A percentile compares a stretch with the other conserved stretches of the same genome.
These are phyloP conservation scores for Aelia acuminata DNA, from an alignment of 2,888 invertebrate genomes.

Conservation along the genomic window DNA sequence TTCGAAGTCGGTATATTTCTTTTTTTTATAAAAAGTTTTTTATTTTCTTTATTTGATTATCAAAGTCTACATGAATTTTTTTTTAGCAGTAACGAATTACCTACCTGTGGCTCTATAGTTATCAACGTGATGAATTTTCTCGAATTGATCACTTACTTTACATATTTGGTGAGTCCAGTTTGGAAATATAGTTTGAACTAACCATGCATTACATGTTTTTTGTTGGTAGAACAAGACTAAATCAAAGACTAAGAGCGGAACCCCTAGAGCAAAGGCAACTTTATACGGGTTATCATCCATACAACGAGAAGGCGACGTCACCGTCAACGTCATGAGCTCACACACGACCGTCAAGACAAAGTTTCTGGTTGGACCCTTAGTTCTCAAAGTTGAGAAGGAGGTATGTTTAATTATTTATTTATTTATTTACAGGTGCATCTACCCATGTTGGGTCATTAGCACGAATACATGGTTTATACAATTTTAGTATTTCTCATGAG, in stretches of 20 bases:
- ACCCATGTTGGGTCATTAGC: too few relatives aligned
- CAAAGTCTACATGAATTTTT: not conserved
- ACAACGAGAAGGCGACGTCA: conserved; percentile 84
- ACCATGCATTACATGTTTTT: not conserved
- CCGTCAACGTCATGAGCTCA: conserved; percentile 83
- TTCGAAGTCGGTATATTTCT: too few relatives aligned
- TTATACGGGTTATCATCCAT: conserved; percentile 85
- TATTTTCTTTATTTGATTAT: too few relatives aligned
- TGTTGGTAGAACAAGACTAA: conserved; percentile 39
- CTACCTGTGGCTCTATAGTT: too few relatives aligned
- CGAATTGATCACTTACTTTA: too few relatives aligned
- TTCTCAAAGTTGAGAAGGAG: conserved; percentile 84
- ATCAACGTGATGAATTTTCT: too few relatives aligned
- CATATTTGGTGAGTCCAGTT: too few relatives aligned
- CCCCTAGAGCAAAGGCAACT: conserved; percentile 80
- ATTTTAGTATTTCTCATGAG: too few relatives aligned
- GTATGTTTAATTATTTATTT: conserved; percentile 70
- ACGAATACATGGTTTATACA: too few relatives aligned
- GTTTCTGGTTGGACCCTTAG: conserved; percentile 84
- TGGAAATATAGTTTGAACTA: not conserved
- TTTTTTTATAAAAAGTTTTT: too few relatives aligned
- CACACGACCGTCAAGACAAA: conserved; percentile 87
- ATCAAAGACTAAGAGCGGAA: conserved; percentile 60
- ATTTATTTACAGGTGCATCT: too few relatives aligned
- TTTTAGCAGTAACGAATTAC: too few relatives aligned